These are phyloP conservation scores for Cydia splendana DNA, from an alignment of 1,140 invertebrate genomes.

Conservation along the genomic window DNA sequence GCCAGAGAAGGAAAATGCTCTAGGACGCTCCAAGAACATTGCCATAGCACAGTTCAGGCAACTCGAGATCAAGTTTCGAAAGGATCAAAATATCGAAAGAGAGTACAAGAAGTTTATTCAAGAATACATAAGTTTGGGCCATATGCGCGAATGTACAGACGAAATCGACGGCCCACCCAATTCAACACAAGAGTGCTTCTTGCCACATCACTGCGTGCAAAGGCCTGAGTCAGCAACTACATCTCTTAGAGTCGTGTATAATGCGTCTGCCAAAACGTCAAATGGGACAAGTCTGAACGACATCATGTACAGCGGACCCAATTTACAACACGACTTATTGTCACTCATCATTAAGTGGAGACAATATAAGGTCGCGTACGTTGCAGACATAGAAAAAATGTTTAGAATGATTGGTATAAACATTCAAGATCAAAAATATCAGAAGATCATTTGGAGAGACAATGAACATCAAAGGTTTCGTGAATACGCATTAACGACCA, in stretches of 20 bases:
- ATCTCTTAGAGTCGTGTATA: too few species aligned
- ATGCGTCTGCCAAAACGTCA: too few species aligned
- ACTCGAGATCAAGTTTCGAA: not conserved
- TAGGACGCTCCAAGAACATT: not conserved
- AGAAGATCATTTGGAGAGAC: constrained; percentile 11
- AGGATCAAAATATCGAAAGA: too few species aligned
- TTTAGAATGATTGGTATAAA: not conserved
- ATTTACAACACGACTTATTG: too few species aligned
- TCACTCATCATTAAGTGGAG: too few species aligned
- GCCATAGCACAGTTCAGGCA: not conserved
- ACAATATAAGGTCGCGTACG: too few species aligned
- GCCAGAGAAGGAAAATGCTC: not conserved
- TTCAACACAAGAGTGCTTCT: not conserved
- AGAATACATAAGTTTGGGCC: not conserved
- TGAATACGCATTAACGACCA: not conserved
- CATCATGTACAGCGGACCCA: too few species aligned
- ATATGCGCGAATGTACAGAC: not conserved
- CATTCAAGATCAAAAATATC: not conserved
- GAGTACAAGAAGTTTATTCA: too few species aligned
- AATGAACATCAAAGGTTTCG: not conserved
- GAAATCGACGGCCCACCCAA: not conserved
- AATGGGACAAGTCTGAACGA: too few species aligned
- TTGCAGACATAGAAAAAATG: too few species aligned
- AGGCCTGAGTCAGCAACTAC: too few species aligned
- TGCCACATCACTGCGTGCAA: constrained; percentile 10